phyloP scores from a whole-genome alignment of 2,113 vertebrate species.

The Synchiropus splendidus region DNA sequence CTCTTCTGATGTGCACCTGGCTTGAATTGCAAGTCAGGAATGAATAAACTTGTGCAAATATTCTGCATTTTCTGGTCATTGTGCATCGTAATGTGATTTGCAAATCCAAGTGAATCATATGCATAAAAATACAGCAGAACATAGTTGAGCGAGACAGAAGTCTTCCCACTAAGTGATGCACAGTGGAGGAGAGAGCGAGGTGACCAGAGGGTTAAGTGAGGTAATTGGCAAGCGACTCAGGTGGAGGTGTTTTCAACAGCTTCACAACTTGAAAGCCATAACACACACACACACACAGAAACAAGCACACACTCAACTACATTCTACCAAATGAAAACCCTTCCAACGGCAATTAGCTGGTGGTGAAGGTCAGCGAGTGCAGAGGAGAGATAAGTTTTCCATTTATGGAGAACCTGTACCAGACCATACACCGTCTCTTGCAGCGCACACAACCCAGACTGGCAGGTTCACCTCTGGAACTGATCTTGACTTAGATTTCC shows the following conservation, averaged over 20 bases:
- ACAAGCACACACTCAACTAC: conserved; percentile 16
- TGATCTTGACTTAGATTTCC: no score
- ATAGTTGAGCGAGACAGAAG: conserved; percentile 8
- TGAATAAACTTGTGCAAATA: no score
- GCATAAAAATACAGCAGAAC: no score
- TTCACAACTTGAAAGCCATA: conserved; percentile 24
- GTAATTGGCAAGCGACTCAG: conserved; percentile 46
- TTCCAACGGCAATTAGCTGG: conserved; percentile 44
- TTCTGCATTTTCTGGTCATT: no score
- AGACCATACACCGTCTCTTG: conserved; percentile 18
- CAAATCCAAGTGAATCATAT: no score
- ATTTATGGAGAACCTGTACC: conserved; percentile 42
- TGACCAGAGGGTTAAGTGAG: conserved; percentile 42
- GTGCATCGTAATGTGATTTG: no score
- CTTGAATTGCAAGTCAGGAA: no score
- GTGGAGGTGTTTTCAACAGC: conserved; percentile 33
- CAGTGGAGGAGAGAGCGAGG: conserved; percentile 15
- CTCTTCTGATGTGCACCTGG: no score
- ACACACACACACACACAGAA: conserved; percentile 1
- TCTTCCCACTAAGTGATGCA: conserved; percentile 19
- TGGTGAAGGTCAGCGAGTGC: conserved; percentile 48
- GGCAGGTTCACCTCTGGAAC: no score
- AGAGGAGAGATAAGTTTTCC: conserved; percentile 54
- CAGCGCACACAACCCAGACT: neutral
- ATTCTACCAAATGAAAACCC: conserved; percentile 32